Base-by-base conservation (phyloP, 2,113 vertebrate genomes). In the Carassius carassius region DNA sequence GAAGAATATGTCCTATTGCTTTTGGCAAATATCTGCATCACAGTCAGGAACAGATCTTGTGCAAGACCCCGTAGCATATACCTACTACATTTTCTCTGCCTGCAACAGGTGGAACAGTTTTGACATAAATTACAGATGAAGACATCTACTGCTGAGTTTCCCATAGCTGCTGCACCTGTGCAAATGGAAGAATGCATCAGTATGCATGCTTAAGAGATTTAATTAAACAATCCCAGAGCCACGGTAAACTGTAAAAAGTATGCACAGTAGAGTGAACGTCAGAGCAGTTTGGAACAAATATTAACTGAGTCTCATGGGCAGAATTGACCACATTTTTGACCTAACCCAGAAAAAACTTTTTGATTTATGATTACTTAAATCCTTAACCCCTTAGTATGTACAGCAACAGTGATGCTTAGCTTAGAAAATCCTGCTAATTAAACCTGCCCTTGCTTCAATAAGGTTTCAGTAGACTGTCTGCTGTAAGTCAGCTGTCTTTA, bases 151-250 rank as follows among this genome's bases (percentile, higher is more conserved):
- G 19, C 44, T 75, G 37, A 49, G 67, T 70, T 70, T 25, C 72
- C 32, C 54, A 62, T 62, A 47, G 51, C 25, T 74, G 11, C 49
- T 29, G 69, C 81, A 83, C 70, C 70, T 83, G 73, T 78, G 60
- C 82, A 63, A 12, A 51, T 76, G 82, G 58, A 65, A 78, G 81
- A 73, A 44, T 37, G 41, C 81, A 56, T 62, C 51, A 83, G 63
- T 75, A 25, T 75, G 72, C 51, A 74, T 60, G 13, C 51, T 60
- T n/a, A 32, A 25, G 32, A 74, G 19, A 47, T 23, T 60, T 35
- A 17, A 4, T 21, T 44, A 35, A 84, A 67, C 16, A 78, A 78
- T 35, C 44, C 60, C 44, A 58, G 32, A 75, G 4, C 74, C 32
- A 65, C 32, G 29, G 21, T 47, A 56, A 70, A 69, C 2, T 23